These are phyloP conservation scores for Lycaon pictus DNA, from an alignment of 2,113 vertebrate genomes.

Conservation along the genomic window DNA sequence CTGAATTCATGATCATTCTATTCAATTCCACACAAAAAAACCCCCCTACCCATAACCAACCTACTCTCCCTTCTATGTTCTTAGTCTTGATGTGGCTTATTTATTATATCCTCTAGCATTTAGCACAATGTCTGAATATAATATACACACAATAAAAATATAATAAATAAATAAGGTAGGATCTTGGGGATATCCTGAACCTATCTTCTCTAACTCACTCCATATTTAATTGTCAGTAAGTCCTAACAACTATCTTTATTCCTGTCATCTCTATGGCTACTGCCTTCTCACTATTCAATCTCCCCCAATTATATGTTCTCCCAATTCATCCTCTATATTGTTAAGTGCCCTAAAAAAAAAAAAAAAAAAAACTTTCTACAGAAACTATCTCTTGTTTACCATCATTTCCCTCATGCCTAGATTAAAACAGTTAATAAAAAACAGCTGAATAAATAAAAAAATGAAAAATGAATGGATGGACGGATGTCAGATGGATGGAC, in stretches of 20 bases:
- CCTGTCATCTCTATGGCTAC: not conserved
- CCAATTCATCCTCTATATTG: not conserved
- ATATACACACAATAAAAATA: not conserved
- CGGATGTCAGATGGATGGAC: not conserved
- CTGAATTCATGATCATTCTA: not conserved
- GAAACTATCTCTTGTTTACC: not conserved
- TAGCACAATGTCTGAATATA: not conserved
- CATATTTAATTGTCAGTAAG: not conserved
- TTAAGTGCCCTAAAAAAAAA: not conserved
- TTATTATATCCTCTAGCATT: not conserved
- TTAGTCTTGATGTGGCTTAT: not conserved
- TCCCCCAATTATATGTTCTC: not conserved
- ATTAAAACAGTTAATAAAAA: not conserved
- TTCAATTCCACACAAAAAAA: not conserved
- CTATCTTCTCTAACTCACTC: not conserved
- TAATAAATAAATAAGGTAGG: not conserved
- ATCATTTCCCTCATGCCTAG: not conserved
- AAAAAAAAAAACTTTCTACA: not conserved
- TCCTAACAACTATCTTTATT: not conserved
- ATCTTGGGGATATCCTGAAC: not conserved
- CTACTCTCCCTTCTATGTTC: not conserved
- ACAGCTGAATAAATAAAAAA: not conserved
- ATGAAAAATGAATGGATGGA: not conserved
- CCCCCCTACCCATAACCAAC: not conserved
- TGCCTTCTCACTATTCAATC: not conserved